phyloP scores from a whole-genome alignment of 2,797 vertebrate species.

The Cyclura pinguis region DNA sequence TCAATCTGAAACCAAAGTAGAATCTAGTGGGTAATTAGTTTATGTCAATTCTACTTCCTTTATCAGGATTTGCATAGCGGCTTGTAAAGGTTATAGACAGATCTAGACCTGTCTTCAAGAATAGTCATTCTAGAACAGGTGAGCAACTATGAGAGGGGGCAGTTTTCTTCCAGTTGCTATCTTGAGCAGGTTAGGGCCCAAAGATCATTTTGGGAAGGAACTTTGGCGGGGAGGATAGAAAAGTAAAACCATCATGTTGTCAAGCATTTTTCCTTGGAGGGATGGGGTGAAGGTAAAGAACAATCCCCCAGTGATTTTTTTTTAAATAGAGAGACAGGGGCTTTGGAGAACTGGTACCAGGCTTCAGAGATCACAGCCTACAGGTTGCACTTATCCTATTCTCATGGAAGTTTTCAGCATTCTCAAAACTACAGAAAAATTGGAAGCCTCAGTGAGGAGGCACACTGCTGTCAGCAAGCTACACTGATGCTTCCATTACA shows the following conservation, averaged over 20 bases:
- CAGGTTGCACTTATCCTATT: neutral
- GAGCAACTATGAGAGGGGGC: too few species aligned
- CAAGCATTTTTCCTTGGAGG: too few species aligned
- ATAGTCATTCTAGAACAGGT: too few species aligned
- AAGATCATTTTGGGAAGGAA: too few species aligned
- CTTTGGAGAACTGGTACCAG: neutral
- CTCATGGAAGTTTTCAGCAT: neutral
- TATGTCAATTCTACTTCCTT: neutral
- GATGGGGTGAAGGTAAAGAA: neutral
- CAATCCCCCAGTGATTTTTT: too few species aligned
- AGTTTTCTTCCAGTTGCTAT: too few species aligned
- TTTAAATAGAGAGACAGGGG: neutral
- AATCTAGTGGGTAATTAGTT: neutral
- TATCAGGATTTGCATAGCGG: neutral
- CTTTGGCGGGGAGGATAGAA: too few species aligned
- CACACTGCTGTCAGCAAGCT: neutral
- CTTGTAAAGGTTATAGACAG: neutral
- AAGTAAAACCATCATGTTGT: too few species aligned
- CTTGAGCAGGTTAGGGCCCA: too few species aligned
- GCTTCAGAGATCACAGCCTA: neutral
- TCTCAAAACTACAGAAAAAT: neutral
- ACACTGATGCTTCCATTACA: too few species aligned
- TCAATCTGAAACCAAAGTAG: too few species aligned
- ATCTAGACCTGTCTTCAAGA: too few species aligned
- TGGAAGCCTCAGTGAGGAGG: neutral